Base-by-base conservation (phyloP, 2,888 invertebrate species). In the Meteorus colon region DNA sequence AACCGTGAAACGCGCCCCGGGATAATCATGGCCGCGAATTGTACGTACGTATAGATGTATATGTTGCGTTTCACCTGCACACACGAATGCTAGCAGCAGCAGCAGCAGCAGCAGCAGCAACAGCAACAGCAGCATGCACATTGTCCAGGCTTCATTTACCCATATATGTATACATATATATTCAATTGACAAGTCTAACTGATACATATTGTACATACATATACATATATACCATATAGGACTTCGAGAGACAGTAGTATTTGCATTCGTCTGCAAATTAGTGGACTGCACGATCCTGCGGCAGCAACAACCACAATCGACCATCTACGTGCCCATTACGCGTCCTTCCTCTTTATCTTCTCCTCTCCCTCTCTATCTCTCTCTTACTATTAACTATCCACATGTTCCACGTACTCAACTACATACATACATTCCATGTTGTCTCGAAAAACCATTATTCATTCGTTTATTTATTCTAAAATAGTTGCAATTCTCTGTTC, bases 21-120 rank as follows among this genome's bases (percentile, higher is more conserved):
- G 84, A 85, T 85, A 85, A 85, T 81, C 80, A 80, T 69, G 79
- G 73, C 78, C 76, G 73, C 70, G 77, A 75, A 31, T 69, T 51
- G 34, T 67, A 45, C 27, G 67, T 69, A 37, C 19, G 24, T 45
- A 48, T 27, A 48, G 10, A 68, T 45, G 19, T 45, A 41, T 10
- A 48, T 27, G 27, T 71, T 59, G 73, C 71, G 63, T 68, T 34
- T 65, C 55, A 55, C 55, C 55, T 55, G 55, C 55, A n/a, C 55
- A 19, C 62, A 62, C 34, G 4, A 62, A 34, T 34, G 34, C 29
- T 16, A 62, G 16, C 31, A 62, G n/a, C 62, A 62, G n/a, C 59
- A 59, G 24, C 67, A 67, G n/a, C 24, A 24, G 24, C 24, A 24
- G 24, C 24, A 24, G 24, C 24, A 62, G 16, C 31, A 62, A 10